Evolutionary conservation across 2,888 invertebrate genomes (phyloP).

Genomic region (Quadroppia sp.): DNA sequence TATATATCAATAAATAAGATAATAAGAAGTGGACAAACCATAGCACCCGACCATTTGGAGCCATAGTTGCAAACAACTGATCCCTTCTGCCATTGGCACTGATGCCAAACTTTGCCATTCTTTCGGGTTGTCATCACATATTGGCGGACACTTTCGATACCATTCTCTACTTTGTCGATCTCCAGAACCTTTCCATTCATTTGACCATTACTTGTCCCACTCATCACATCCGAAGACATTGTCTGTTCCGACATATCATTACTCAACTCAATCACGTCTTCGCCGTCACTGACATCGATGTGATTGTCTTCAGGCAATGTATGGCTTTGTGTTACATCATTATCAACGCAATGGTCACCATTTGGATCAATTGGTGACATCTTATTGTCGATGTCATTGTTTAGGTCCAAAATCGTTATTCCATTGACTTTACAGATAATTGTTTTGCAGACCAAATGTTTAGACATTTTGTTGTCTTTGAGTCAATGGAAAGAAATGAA

Average conservation of each 20-base stretch:
- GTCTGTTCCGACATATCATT: background rate
- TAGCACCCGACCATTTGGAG: slow-evolving; percentile 29
- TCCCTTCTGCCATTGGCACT: background rate
- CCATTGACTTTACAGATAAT: slow-evolving; percentile 27
- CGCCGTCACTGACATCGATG: background rate
- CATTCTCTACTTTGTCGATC: background rate
- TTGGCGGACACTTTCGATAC: slow-evolving; percentile 26
- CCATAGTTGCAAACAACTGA: background rate
- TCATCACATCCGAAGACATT: too few relatives aligned
- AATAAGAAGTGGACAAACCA: slow-evolving; percentile 1
- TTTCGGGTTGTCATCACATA: background rate
- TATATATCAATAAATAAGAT: background rate
- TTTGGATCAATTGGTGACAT: background rate
- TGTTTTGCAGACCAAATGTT: slow-evolving; percentile 5
- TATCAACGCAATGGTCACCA: background rate
- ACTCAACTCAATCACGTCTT: background rate
- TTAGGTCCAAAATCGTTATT: slow-evolving; percentile 6
- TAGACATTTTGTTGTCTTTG: slow-evolving; percentile 7
- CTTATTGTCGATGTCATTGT: background rate
- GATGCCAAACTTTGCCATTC: slow-evolving; percentile 22
- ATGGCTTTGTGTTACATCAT: background rate
- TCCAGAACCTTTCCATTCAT: background rate
- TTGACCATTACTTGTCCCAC: background rate
- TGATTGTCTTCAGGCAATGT: background rate
- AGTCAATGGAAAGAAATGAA: too few relatives aligned